Percentiles rank a stretch among this genome's conserved stretches.
phyloP scores from a whole-genome alignment of 2,113 vertebrate genomes.

The Phalacrocorax brasilianus region DNA sequence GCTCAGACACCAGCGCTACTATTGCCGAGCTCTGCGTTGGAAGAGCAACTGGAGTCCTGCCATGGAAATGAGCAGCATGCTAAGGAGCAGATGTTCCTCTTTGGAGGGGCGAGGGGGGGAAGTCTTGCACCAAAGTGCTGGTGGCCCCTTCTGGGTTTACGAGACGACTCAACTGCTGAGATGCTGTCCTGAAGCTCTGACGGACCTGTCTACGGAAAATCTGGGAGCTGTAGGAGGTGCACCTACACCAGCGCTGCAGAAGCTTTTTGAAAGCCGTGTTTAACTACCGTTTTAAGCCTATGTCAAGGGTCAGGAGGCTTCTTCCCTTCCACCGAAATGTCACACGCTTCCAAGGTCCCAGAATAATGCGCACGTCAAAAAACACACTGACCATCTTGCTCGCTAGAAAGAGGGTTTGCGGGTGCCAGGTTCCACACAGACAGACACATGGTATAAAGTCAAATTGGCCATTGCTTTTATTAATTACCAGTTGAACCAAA shows the following conservation, averaged over 20 bases:
- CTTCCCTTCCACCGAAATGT: not conserved
- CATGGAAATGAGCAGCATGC: constrained; percentile 76
- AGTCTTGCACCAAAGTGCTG: constrained; percentile 62
- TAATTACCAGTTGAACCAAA: constrained; percentile 68
- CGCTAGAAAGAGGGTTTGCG: not conserved
- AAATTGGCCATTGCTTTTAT: constrained; percentile 66
- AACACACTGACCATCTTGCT: constrained; percentile 3
- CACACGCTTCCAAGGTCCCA: not conserved
- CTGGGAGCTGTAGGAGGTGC: not conserved
- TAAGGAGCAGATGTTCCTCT: constrained; percentile 77
- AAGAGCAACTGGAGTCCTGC: constrained; percentile 77
- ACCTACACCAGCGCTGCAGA: not conserved
- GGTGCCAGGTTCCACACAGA: constrained; percentile 57
- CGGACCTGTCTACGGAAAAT: constrained; percentile 9
- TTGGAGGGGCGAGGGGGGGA: constrained; percentile 59
- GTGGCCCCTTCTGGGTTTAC: constrained; percentile 19
- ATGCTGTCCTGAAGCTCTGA: not conserved
- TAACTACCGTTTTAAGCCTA: not conserved
- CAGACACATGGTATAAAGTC: constrained; percentile 59
- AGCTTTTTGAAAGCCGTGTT: not conserved
- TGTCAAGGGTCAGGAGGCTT: not conserved
- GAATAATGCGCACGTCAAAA: not conserved
- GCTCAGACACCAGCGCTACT: constrained; percentile 76
- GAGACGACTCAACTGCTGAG: constrained; percentile 2
- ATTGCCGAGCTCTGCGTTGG: constrained; percentile 71